Base-by-base conservation (phyloP, 2,888 invertebrate genomes). In the Liodrosophila aerea region DNA sequence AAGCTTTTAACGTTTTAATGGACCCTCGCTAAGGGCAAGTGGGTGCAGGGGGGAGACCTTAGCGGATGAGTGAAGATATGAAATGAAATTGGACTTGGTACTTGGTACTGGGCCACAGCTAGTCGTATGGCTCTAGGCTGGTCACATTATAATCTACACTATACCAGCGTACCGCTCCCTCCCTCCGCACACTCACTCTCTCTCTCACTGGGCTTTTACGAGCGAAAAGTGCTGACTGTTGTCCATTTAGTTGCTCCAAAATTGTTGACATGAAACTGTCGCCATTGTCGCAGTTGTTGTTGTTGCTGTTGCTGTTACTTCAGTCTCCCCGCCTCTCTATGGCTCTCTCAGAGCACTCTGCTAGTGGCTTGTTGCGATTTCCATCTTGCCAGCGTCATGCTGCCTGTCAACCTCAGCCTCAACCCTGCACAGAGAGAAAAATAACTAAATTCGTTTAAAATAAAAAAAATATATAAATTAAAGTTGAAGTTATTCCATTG, bases 1-100 rank as follows among this genome's bases (percentile, higher is more conserved):
- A 81, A 84, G 85, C 78, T 78, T 84, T 78, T 78, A 84, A 77
- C 82, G 82, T 84, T 84, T 78, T 84, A 78, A 78, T 78, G 84
- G 84, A 73, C 71, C 73, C 57, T 57, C 73, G 76, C 56, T 27
- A 33, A 15, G 18, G 53, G 29, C 52, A 22, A 22, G 30, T 30
- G 2, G 13, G 12, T 27, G 37, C 29, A 1, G 31, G 11, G 22
- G 36, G 40, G 41, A 46, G 56, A n/a, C n/a, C n/a, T n/a, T 41
- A 30, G 41, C 9, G 44, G 61, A 33, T 16, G 8, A 29, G 16
- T 9, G 11, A 13, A 8, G 11, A 15, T 34, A 34, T 22, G 34
- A 12, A 15, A 7, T 7, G 34, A 12, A 12, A 34, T 11, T 34
- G 12, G 22, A 7, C 5, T 16, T 11, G n/a, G n/a, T n/a, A n/a